Evolutionary conservation across 2,797 vertebrate species (phyloP).

Genomic region (Xenops minutus): DNA sequence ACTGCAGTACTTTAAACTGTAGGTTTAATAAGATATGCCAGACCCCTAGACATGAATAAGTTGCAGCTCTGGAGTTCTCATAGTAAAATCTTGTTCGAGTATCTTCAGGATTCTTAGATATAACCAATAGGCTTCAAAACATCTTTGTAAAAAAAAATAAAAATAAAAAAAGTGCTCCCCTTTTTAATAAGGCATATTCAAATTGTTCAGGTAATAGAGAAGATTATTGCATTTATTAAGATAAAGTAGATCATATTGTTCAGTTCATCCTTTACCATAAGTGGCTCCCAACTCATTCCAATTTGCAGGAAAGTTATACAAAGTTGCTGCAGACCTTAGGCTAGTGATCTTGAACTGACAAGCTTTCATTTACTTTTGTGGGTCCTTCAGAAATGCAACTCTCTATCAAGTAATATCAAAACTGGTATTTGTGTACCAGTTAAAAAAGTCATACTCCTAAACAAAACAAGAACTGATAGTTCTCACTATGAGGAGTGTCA

Average conservation of each 20-base stretch:
- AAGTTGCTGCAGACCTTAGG: neutral
- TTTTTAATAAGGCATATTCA: neutral
- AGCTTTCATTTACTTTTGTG: neutral
- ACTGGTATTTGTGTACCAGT: neutral
- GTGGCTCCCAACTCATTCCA: neutral
- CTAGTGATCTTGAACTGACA: neutral
- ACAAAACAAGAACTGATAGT: rapidly evolving
- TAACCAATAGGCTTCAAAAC: neutral
- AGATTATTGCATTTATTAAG: neutral
- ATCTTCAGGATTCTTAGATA: neutral
- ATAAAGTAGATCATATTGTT: neutral
- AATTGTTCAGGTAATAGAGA: neutral
- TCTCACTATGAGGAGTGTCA: neutral
- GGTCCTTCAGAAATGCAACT: neutral
- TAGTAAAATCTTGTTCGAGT: neutral
- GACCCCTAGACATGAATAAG: neutral
- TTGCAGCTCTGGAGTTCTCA: neutral
- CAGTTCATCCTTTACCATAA: neutral
- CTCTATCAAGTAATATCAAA: neutral
- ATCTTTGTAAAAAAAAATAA: neutral
- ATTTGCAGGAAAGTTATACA: neutral
- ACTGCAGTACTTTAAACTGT: neutral
- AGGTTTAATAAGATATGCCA: neutral
- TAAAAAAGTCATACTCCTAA: neutral
- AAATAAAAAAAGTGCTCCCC: rapidly evolving